Evolutionary conservation across 2,797 vertebrate species (phyloP).

Genomic region (Hirundo rustica): DNA sequence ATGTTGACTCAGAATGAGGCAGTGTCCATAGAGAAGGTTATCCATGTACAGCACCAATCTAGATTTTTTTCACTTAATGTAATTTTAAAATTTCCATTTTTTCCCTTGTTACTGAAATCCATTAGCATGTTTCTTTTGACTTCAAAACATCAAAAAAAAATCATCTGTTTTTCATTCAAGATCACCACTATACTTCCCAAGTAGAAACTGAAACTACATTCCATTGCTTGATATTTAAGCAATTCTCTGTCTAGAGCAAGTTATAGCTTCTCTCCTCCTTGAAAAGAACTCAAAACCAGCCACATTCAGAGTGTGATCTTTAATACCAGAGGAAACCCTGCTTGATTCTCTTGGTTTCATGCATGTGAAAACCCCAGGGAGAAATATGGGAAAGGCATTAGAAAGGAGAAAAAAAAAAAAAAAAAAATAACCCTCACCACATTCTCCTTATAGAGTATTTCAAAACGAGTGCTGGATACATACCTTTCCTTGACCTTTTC

Average conservation of each 20-base stretch:
- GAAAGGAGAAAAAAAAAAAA: background rate
- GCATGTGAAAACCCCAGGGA: background rate
- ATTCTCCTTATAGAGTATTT: conserved; percentile 13
- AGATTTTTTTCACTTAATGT: background rate
- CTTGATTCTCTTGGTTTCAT: background rate
- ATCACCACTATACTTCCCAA: background rate
- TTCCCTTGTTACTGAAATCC: background rate
- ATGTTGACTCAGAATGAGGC: background rate
- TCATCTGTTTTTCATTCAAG: background rate
- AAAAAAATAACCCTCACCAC: no score
- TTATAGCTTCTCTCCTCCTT: background rate
- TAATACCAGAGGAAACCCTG: background rate
- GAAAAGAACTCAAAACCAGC: background rate
- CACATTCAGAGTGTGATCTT: background rate
- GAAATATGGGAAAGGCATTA: background rate
- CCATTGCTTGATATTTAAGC: background rate
- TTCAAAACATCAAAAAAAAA: background rate
- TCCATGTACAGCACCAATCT: background rate
- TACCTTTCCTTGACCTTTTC: conserved; percentile 81
- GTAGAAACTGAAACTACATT: background rate
- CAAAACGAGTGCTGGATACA: conserved; percentile 53
- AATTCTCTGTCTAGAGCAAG: background rate
- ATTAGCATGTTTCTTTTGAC: background rate
- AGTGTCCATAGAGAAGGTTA: background rate
- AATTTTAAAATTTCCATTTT: background rate